These are phyloP conservation scores for Torymus tubicola DNA, from an alignment of 2,888 invertebrate species.

Conservation along the genomic window DNA sequence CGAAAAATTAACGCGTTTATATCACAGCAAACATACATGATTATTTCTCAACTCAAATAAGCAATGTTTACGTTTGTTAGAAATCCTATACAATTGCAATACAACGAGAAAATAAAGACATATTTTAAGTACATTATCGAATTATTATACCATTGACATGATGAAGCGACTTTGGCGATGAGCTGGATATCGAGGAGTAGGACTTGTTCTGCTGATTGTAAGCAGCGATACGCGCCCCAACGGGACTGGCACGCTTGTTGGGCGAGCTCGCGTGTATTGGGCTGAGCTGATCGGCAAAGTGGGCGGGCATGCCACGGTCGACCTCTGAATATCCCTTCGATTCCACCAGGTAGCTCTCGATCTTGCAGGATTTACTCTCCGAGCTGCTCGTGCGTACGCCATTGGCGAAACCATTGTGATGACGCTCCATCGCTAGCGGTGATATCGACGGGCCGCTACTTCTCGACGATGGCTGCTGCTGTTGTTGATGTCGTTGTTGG, in stretches of 20 bases:
- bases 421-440: constrained; percentile 73
- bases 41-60: no score
- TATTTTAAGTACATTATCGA: no score
- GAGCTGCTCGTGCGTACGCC: constrained; percentile 67
- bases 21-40: no score
- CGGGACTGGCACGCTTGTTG: constrained; percentile 61
- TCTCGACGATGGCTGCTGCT: constrained; percentile 47
- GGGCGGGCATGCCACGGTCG: constrained; percentile 67
- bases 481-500: constrained; percentile 65
- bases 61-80: no score
- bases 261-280: constrained; percentile 66
- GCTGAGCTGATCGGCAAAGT: constrained; percentile 67
- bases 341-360: constrained; percentile 66
- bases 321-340: constrained; percentile 70
- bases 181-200: constrained; percentile 64
- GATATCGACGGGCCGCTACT: constrained; percentile 71
- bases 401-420: constrained; percentile 71
- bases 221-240: constrained; percentile 64
- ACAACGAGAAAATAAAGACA: no score
- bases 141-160: constrained; percentile 61
- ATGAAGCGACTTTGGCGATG: constrained; percentile 66
- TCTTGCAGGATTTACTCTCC: constrained; percentile 60
- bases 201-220: constrained; percentile 69
- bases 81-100: no score
- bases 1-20: no score